Base-by-base conservation (phyloP, 1,140 invertebrate genomes). In the Amyelois transitella region DNA sequence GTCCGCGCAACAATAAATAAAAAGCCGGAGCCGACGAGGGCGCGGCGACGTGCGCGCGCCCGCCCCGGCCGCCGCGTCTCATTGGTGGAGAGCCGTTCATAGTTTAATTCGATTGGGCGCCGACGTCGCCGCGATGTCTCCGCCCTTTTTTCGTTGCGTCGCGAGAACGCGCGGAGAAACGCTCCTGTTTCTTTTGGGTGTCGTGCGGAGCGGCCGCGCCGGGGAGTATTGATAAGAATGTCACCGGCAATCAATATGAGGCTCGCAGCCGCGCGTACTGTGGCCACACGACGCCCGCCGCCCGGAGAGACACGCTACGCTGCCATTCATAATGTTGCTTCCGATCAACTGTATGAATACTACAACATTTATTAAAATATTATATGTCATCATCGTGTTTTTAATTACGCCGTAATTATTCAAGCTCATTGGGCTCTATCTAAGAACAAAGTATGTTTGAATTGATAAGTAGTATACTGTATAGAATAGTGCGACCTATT, bases 161-260 rank as follows among this genome's bases (percentile, higher is more conserved):
- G 58, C 75, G 77, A 76, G 70, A 77, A 64, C 78, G 75, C 81
- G 84, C 79, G 77, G 84, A 85, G 84, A 80, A 82, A 83, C 77
- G 81, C 77, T 84, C 67, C 80, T 83, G 80, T 87, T 87, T 84
- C 84, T 85, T 87, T 85, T 84, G 77, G 77, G 69, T 72, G 77
- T 72, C 65, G 72, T 76, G 81, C 68, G 71, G 71, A 59, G 72
- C 77, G 83, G 81, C 66, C 77, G 71, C 74, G 78, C 75, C 64
- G 82, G 88, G 88, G 84, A 85, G 87, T 88, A 89, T 88, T 89
- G 90, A 90, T 90, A 89, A 90, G 88, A 90, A 90, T 90, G 90
- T 91, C 90, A 90, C 90, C 86, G 82, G 79, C 83, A 90, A 90
- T 91, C 90, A 87, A 89, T 89, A 89, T 81, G 71, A 71, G 64